Evolutionary conservation across 2,797 vertebrate species (phyloP), one percentile per base, ranked within the genome.

Genomic region (Crocidura indochinensis): DNA sequence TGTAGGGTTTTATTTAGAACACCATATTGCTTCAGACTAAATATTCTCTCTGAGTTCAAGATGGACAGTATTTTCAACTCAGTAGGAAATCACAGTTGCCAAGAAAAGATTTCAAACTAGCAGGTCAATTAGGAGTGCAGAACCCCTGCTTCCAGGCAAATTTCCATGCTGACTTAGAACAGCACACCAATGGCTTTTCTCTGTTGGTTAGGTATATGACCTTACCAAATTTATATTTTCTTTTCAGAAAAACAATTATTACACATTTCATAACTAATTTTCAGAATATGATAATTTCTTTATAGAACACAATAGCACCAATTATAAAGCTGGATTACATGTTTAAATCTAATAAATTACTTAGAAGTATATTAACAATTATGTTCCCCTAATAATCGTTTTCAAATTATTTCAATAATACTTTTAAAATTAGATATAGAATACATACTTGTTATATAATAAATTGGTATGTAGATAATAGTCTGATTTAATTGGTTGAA

Each of bases 51-150:
- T 31, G 38, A 87, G 76, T 15, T 91, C 72, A 94, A 88, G 64
- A 78, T 74, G 76, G 78, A 86, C 91, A 85, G 67, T 68, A 81
- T 78, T 94, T 94, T 94, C 78, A 91, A 75, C 84, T 80, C 88
- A 73, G 8, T 62, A 72, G 91, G 79, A 95, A 92, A 64, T 74
- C 44, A 22, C n/a, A 67, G 73, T 89, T 85, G 68, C 38, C 75
- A 93, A 77, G 56, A 38, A 92, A 94, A 86, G 82, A 67, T 77
- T 93, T 93, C 76, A 93, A 93, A 85, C 77, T 91, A 80, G 79
- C 56, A 93, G 72, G 74, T 92, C 88, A 96, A 65, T 93, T 94
- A 91, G 53, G 60, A 93, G 72, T 68, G 64, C 62, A 80, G 78
- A 94, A 56, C 14, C 72, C 68, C 60, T 83, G 64, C 77, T 77